These are phyloP conservation scores for Turnix velox DNA, from an alignment of 2,113 vertebrate genomes.

Conservation along the genomic window DNA sequence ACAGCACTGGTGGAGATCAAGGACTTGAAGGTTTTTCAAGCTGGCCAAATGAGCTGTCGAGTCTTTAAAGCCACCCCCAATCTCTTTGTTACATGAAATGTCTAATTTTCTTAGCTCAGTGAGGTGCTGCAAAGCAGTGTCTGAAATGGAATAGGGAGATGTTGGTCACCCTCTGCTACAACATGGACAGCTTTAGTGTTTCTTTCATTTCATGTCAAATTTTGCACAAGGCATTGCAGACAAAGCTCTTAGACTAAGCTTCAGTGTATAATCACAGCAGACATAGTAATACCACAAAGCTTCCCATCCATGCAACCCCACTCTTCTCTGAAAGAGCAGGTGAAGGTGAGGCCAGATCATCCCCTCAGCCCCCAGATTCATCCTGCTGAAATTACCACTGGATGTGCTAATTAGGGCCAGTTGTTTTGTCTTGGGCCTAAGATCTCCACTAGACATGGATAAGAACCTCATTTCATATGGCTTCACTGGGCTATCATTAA, in stretches of 20 bases:
- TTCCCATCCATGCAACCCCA: not conserved
- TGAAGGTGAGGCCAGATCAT: slow-evolving; percentile 34
- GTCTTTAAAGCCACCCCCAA: slow-evolving; percentile 74
- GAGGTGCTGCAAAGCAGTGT: slow-evolving; percentile 71
- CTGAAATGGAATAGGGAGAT: slow-evolving; percentile 59
- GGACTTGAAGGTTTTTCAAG: slow-evolving; percentile 74
- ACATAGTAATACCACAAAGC: not conserved
- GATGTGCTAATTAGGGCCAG: not conserved
- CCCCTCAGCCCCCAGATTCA: not conserved
- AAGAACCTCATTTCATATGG: not conserved
- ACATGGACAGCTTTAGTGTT: not conserved
- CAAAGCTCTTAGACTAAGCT: slow-evolving; percentile 36
- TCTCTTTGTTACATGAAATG: slow-evolving; percentile 81
- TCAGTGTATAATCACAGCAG: not conserved
- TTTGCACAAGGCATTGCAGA: slow-evolving; percentile 3
- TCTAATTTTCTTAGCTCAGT: slow-evolving; percentile 76
- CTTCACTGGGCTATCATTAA: not conserved
- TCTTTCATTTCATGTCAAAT: not conserved
- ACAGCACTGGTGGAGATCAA: slow-evolving; percentile 83
- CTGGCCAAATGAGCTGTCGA: slow-evolving; percentile 65
- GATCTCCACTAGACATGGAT: not conserved
- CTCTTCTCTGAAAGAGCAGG: slow-evolving; percentile 7
- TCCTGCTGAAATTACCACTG: not conserved
- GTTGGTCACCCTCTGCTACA: not conserved
- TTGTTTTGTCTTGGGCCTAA: not conserved